A percentile compares a stretch with the other conserved stretches of the same genome.
Conservation (phyloP, 2,797 vertebrate genomes). For the Chelon auratus region DNA sequence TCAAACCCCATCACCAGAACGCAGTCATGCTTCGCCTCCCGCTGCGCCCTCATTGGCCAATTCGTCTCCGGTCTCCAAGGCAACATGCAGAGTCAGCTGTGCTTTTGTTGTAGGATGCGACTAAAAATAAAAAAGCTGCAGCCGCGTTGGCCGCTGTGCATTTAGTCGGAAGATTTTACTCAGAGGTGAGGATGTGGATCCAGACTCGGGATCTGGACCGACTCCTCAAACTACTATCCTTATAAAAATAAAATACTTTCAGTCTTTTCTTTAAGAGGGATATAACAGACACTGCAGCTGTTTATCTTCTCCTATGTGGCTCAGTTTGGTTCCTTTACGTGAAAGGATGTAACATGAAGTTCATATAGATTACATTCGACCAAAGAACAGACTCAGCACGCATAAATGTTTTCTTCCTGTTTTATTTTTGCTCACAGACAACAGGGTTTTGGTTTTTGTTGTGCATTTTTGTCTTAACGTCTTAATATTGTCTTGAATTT, state of each 20-base stretch:
- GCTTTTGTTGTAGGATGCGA: conserved; percentile 2
- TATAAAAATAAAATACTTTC: no score
- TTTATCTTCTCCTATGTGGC: no score
- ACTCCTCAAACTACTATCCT: no score
- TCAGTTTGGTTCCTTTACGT: no score
- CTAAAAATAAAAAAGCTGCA: conserved; percentile 32
- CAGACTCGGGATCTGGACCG: neutral
- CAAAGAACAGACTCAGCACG: neutral
- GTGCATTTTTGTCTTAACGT: neutral
- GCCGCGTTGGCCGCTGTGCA: neutral
- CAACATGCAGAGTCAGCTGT: conserved; percentile 14
- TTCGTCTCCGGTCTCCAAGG: conserved; percentile 9
- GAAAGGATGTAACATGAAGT: no score
- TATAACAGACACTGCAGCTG: no score
- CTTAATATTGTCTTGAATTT: neutral
- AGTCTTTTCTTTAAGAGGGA: no score
- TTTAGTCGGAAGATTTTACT: neutral
- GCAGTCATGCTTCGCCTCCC: conserved; percentile 4
- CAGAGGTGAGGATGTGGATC: neutral
- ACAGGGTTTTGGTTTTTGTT: neutral
- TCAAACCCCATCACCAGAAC: neutral
- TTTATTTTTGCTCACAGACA: neutral
- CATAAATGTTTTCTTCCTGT: neutral
- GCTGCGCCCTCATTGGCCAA: conserved; percentile 10
- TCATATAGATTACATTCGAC: neutral